Conservation (phyloP, 92 coral and sea anemone genomes). For the Phymanthus crucifer region DNA sequence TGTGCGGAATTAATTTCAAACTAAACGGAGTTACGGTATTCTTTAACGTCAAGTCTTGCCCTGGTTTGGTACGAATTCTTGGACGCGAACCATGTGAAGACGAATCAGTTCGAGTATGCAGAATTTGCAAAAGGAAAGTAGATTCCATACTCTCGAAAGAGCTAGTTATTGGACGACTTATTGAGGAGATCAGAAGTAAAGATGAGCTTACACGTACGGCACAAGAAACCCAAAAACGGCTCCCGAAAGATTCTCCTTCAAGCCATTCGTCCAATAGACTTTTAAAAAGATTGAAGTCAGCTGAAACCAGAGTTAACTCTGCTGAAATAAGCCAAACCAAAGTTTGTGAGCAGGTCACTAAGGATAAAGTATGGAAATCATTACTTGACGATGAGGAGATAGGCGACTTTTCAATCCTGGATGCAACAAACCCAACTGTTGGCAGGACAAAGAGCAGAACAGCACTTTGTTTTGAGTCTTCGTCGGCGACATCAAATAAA, state of each 20-base stretch:
- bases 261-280: not conserved
- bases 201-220: not conserved
- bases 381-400: no score
- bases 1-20: not conserved
- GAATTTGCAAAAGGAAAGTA: constrained; percentile 1
- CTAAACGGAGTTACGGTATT: constrained; percentile 6
- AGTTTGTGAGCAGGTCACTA: not conserved
- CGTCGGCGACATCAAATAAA: not conserved
- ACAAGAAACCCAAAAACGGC: not conserved
- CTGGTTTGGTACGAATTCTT: not conserved
- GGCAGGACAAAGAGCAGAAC: no score
- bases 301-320: not conserved
- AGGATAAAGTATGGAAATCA: no score
- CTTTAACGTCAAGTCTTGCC: constrained; percentile 4
- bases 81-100: not conserved
- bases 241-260: not conserved
- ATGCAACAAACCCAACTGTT: not conserved
- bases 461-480: not conserved
- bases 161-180: not conserved
- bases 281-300: not conserved
- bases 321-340: no score
- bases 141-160: constrained; percentile 14
- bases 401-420: not conserved
- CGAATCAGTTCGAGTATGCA: constrained; percentile 8
- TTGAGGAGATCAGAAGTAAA: not conserved